These are phyloP conservation scores for Zaprionus davidi DNA, from an alignment of 1,140 invertebrate genomes.

Conservation along the genomic window DNA sequence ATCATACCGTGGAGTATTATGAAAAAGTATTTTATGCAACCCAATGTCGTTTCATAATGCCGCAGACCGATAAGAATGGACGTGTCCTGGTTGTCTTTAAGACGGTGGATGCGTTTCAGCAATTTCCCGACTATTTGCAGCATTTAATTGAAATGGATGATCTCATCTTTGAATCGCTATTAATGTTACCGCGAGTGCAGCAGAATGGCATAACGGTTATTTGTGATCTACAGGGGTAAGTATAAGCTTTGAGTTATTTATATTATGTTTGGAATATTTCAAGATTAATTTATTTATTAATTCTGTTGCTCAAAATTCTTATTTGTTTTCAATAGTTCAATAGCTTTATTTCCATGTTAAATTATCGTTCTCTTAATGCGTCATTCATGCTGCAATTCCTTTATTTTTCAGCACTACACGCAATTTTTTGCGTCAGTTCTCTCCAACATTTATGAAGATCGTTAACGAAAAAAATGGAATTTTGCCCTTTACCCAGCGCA, in stretches of 20 bases:
- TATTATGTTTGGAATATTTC: not conserved
- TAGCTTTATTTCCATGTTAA: too few relatives aligned
- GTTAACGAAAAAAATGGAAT: slow-evolving; percentile 75
- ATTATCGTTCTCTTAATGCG: too few relatives aligned
- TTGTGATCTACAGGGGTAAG: slow-evolving; percentile 74
- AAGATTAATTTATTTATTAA: not conserved
- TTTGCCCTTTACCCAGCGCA: slow-evolving; percentile 65
- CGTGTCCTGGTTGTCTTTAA: slow-evolving; percentile 72
- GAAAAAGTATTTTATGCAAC: slow-evolving; percentile 60
- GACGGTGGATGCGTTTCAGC: slow-evolving; percentile 74
- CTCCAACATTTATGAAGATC: slow-evolving; percentile 68
- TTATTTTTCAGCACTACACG: slow-evolving; percentile 49
- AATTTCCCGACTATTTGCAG: slow-evolving; percentile 72
- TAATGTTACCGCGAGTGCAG: slow-evolving; percentile 71
- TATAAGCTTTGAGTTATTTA: not conserved
- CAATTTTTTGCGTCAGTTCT: slow-evolving; percentile 70
- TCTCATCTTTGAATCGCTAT: slow-evolving; percentile 76
- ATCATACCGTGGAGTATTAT: slow-evolving; percentile 65
- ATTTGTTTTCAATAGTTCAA: too few relatives aligned
- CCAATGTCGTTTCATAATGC: slow-evolving; percentile 73
- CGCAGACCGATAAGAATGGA: slow-evolving; percentile 69
- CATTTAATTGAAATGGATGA: slow-evolving; percentile 80
- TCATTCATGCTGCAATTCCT: too few relatives aligned
- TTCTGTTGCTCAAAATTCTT: too few relatives aligned
- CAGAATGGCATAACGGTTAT: slow-evolving; percentile 76